Evolutionary conservation across 2,888 invertebrate species (phyloP).

Genomic region (Cryptophagus acutangulus): DNA sequence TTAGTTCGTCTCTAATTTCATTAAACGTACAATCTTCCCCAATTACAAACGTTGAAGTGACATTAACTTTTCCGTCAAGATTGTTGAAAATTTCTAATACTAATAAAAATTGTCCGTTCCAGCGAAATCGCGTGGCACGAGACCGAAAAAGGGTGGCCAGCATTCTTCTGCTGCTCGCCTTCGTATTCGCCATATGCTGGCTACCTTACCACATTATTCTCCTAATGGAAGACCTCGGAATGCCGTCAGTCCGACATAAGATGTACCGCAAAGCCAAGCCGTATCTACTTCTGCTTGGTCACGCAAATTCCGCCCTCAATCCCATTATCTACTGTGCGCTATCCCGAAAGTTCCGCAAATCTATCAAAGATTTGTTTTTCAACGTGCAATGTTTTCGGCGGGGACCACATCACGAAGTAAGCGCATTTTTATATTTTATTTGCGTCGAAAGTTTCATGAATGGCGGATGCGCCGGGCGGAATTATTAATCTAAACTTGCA

Average conservation of each 20-base stretch:
- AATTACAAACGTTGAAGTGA: not conserved
- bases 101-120: constrained; percentile 17
- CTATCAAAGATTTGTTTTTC: constrained; percentile 56
- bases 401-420: no score
- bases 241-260: not conserved
- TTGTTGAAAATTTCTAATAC: not conserved
- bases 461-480: no score
- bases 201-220: constrained; percentile 69
- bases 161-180: constrained; percentile 67
- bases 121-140: constrained; percentile 61
- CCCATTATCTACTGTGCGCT: constrained; percentile 72
- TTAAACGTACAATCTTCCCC: not conserved
- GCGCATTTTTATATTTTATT: no score
- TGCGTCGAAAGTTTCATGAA: no score
- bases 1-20: not conserved
- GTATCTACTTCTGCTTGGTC: constrained; percentile 67
- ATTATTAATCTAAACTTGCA: no score
- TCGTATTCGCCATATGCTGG: constrained; percentile 75
- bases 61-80: no score
- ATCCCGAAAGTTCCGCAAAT: constrained; percentile 67
- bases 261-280: constrained; percentile 47
- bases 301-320: constrained; percentile 72
- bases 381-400: no score
- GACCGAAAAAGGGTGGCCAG: constrained; percentile 70
- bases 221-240: constrained; percentile 57